Evolutionary conservation across 2,797 vertebrate species (phyloP).

Genomic region (Falco biarmicus): DNA sequence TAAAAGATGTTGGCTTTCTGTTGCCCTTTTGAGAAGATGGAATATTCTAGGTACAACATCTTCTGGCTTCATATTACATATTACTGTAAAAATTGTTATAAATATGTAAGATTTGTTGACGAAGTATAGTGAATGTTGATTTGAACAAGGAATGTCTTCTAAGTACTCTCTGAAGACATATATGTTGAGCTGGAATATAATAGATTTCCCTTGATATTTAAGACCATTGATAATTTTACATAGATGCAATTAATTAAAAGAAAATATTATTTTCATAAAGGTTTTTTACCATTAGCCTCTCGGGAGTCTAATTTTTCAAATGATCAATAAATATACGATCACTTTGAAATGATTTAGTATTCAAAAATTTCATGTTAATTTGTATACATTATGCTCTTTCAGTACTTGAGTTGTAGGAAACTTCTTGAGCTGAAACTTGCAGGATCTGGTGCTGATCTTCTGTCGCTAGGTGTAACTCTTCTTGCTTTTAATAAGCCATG

Average conservation of each 20-base stretch:
- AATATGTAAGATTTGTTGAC: constrained; percentile 35
- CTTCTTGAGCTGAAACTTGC: neutral
- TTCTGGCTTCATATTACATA: constrained; percentile 11
- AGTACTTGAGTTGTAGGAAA: neutral
- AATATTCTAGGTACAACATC: constrained; percentile 36
- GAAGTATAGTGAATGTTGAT: neutral
- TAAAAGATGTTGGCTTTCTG: constrained; percentile 44
- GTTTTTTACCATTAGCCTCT: neutral
- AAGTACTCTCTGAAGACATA: neutral
- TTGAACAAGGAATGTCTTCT: neutral
- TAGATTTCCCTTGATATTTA: neutral
- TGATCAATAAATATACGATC: neutral
- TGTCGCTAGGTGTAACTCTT: neutral
- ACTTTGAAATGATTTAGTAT: neutral
- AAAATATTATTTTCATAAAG: neutral
- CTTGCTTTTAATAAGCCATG: neutral
- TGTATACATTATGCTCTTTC: neutral
- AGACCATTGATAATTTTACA: neutral
- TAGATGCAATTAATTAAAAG: neutral
- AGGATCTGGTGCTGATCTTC: neutral
- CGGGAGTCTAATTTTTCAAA: neutral
- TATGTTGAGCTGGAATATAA: constrained; percentile 5
- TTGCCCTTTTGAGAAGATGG: constrained; percentile 45
- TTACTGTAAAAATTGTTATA: constrained; percentile 11
- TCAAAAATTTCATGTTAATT: neutral